Conservation (phyloP, 2,888 invertebrate species). For the Caenorhabditis sulstoni region DNA sequence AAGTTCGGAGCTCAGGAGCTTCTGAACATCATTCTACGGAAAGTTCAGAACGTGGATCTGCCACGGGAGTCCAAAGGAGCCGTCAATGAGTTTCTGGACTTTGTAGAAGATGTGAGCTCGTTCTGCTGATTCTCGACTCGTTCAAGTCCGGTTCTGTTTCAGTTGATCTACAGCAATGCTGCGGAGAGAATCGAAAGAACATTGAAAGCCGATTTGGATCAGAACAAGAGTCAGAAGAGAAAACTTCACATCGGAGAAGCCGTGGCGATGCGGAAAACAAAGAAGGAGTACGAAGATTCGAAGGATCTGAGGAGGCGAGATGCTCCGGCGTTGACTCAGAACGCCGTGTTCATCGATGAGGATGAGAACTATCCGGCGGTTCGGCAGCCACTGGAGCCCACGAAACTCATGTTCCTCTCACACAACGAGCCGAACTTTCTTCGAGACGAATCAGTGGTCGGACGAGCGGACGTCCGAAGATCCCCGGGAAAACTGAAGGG, state of each 20-base stretch:
- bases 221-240: not conserved
- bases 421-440: constrained; percentile 40
- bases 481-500: constrained; percentile 25
- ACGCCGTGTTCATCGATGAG: constrained; percentile 31
- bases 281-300: constrained; percentile 23
- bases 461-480: constrained; percentile 30
- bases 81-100: constrained; percentile 48
- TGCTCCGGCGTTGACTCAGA: constrained; percentile 44
- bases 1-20: constrained; percentile 49
- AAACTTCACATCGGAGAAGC: constrained; percentile 47
- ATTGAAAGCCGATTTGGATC: constrained; percentile 21
- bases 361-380: constrained; percentile 43
- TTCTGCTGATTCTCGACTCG: not conserved
- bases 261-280: constrained; percentile 4
- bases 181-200: constrained; percentile 39
- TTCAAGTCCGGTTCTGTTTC: not conserved
- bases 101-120: constrained; percentile 42
- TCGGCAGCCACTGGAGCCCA: constrained; percentile 47
- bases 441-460: constrained; percentile 20
- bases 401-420: constrained; percentile 41
- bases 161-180: constrained; percentile 45
- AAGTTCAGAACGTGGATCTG: constrained; percentile 46
- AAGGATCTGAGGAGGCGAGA: constrained; percentile 40
- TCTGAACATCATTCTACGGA: constrained; percentile 41
- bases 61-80: constrained; percentile 45